Evolutionary conservation across 2,888 invertebrate species (phyloP).

Genomic region (Pammene aurita): DNA sequence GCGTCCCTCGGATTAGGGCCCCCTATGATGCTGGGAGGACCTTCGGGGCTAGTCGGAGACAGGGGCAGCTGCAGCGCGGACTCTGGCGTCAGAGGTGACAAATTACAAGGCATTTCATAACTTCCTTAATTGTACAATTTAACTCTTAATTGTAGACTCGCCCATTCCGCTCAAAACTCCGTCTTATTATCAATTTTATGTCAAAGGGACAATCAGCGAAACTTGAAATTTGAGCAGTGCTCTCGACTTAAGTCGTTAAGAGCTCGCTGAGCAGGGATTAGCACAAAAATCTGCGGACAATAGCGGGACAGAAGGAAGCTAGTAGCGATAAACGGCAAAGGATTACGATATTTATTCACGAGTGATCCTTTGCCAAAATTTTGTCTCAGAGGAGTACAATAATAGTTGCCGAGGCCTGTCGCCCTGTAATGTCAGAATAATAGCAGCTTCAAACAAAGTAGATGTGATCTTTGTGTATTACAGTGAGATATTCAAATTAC

Average conservation of each 20-base stretch:
- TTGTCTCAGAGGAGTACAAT: slow-evolving; percentile 20
- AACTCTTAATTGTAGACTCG: slow-evolving; percentile 14
- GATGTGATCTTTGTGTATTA: slow-evolving; percentile 15
- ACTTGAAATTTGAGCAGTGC: slow-evolving; percentile 30
- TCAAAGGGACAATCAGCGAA: slow-evolving; percentile 29
- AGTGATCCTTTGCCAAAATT: slow-evolving; percentile 32
- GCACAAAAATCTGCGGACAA: slow-evolving; percentile 39
- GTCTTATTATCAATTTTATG: slow-evolving; percentile 30
- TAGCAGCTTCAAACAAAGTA: slow-evolving; percentile 20
- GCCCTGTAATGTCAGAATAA: slow-evolving; percentile 22
- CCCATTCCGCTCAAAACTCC: slow-evolving; percentile 9
- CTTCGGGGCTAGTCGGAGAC: slow-evolving; percentile 83
- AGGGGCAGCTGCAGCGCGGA: slow-evolving; percentile 94
- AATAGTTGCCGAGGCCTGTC: slow-evolving; percentile 16
- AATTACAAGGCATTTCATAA: slow-evolving; percentile 17
- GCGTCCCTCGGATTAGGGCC: slow-evolving; percentile 88
- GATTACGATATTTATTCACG: slow-evolving; percentile 41
- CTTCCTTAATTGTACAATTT: slow-evolving; percentile 17
- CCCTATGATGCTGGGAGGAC: slow-evolving; percentile 84
- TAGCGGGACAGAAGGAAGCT: slow-evolving; percentile 32
- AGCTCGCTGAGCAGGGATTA: slow-evolving; percentile 39
- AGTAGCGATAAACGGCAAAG: slow-evolving; percentile 36
- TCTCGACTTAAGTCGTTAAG: slow-evolving; percentile 39
- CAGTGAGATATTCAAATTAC: background rate
- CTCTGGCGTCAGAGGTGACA: slow-evolving; percentile 89